Evolutionary conservation across 2,888 invertebrate species (phyloP).

Genomic region (Parnassius glacialis): DNA sequence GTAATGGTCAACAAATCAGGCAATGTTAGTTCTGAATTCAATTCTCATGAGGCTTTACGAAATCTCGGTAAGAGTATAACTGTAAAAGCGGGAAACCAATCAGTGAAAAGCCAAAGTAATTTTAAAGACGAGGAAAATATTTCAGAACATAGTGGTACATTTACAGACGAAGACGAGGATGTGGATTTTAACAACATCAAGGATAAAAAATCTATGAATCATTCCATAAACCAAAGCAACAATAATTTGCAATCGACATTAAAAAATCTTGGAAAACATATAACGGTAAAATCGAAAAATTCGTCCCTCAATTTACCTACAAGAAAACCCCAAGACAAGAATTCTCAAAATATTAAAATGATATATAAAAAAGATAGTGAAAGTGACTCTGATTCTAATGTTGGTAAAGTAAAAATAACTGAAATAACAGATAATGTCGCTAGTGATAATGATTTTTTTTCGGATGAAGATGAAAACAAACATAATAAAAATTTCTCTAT

Average conservation of each 20-base stretch:
- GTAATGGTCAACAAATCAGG: constrained; percentile 21
- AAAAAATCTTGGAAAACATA: constrained; percentile 59
- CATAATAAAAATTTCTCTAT: constrained; percentile 41
- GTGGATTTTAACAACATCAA: constrained; percentile 10
- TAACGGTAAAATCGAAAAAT: constrained; percentile 61
- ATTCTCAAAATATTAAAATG: constrained; percentile 33
- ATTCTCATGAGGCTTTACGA: constrained; percentile 43
- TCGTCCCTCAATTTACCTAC: constrained; percentile 39
- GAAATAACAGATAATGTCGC: constrained; percentile 50
- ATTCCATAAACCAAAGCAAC: constrained; percentile 31
- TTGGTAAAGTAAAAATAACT: constrained; percentile 55
- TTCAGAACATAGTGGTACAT: constrained; percentile 22
- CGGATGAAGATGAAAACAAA: constrained; percentile 34
- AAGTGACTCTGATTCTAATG: constrained; percentile 45
- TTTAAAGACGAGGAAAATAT: constrained; percentile 17
- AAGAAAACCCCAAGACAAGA: constrained; percentile 17
- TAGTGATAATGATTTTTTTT: constrained; percentile 40
- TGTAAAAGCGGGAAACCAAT: constrained; percentile 46
- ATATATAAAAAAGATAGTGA: constrained; percentile 32
- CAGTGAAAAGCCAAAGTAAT: constrained; percentile 22
- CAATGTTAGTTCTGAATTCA: constrained; percentile 5
- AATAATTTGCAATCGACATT: constrained; percentile 51
- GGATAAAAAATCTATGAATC: constrained; percentile 8
- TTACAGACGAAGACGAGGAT: constrained; percentile 29
- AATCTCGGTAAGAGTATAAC: constrained; percentile 55